Evolutionary conservation across 2,888 invertebrate species (phyloP).

Genomic region (Lithophane socia): DNA sequence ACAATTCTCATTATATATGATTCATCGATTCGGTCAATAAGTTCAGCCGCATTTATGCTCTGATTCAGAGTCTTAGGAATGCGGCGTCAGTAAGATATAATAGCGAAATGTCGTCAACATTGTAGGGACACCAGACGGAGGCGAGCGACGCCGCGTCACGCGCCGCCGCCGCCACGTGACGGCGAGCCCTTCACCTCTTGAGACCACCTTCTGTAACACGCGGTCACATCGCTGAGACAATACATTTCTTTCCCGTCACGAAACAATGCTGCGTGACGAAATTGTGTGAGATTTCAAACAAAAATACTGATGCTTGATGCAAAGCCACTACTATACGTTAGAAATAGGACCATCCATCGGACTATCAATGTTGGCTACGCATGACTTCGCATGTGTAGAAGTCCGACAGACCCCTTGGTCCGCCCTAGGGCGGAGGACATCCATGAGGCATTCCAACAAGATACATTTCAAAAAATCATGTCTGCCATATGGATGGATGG

Average conservation of each 20-base stretch:
- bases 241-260: constrained; percentile 4
- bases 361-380: neutral
- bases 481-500: too few relatives aligned
- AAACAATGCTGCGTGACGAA: constrained; percentile 24
- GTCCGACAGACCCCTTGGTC: too few relatives aligned
- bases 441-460: too few relatives aligned
- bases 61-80: constrained; percentile 37
- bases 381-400: neutral
- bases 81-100: neutral
- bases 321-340: neutral
- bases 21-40: constrained; percentile 5
- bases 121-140: neutral
- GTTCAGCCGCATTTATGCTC: constrained; percentile 1
- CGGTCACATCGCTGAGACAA: neutral
- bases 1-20: constrained; percentile 6
- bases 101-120: neutral
- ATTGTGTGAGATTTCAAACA: constrained; percentile 6
- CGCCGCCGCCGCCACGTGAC: constrained; percentile 4
- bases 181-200: constrained; percentile 1
- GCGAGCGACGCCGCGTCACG: neutral
- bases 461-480: too few relatives aligned
- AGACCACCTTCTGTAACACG: neutral
- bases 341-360: neutral
- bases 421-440: too few relatives aligned
- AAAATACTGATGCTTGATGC: neutral